Base-by-base conservation (phyloP, 2,113 vertebrate genomes). In the Semicossyphus pulcher region DNA sequence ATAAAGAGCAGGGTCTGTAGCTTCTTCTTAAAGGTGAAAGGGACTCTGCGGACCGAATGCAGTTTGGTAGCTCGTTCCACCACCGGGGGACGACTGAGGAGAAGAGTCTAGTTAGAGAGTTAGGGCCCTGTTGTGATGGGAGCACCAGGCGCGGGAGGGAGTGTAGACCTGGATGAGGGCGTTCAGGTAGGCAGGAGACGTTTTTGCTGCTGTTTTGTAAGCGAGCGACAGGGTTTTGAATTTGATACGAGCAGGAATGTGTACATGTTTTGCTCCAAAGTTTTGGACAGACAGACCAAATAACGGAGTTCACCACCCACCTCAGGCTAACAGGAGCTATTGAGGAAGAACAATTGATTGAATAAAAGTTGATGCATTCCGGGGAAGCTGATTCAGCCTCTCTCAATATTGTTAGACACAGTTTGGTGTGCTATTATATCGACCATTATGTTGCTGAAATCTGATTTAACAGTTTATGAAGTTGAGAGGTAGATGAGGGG, bases 401-500 rank as follows among this genome's bases (percentile, higher is more conserved):
- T 6, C 36, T 58, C 28, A 58, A 1, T 16, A 29, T 41, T 42
- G 48, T 66, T 54, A 11, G 16, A 39, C 23, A 26, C 25, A 42
- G 45, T 75, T 58, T 26, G 12, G 3, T 26, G 4, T 18, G 36
- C 36, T 52, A n/a, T 62, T 57, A 37, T 61, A 18, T 6, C 37
- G 28, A 29, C 21, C 7, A 60, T 68, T 41, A 47, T 45, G 5
- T 14, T 8, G 11, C 37, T 48, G 44, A 28, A 61, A n/a, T n/a
- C n/a, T n/a, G n/a, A n/a, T n/a, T n/a, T n/a, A n/a, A 36, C 60
- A 14, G 32, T 67, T 72, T 47, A 31, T 54, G 21, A 12, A 44
- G 26, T 14, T 20, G 37, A 71, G 41, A 42, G 37, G 31, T 53
- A 64, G 34, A 64, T 59, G 28, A 52, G 42, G 31, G 57, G 7